Conservation (phyloP, 2,888 invertebrate genomes). For the Trachelus tabidus region DNA sequence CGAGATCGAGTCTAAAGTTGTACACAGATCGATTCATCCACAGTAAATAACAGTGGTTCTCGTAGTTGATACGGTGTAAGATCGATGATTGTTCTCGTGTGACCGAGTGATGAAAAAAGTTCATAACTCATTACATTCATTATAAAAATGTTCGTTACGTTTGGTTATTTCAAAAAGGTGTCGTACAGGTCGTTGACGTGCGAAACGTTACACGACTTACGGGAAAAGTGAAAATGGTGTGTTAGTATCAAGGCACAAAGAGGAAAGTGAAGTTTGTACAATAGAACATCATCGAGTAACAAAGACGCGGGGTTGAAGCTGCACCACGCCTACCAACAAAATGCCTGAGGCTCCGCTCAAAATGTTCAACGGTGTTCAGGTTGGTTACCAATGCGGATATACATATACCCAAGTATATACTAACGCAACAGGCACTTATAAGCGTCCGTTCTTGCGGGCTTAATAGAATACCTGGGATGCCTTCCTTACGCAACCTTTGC, state of each 20-base stretch:
- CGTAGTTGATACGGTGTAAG: neutral
- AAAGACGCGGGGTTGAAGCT: neutral
- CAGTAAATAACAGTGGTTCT: neutral
- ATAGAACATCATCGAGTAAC: neutral
- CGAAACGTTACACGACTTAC: neutral
- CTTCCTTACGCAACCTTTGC: neutral
- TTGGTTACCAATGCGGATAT: constrained; percentile 24
- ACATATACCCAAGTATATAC: neutral
- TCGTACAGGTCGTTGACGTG: neutral
- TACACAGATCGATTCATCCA: neutral
- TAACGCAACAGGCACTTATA: neutral
- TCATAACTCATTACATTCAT: neutral
- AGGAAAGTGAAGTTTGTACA: neutral
- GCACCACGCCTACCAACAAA: constrained; percentile 28
- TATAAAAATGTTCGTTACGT: neutral
- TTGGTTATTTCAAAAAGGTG: neutral
- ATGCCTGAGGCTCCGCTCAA: constrained; percentile 47
- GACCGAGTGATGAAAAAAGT: neutral
- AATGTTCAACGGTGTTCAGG: constrained; percentile 49
- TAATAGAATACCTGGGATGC: neutral
- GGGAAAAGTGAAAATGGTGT: neutral
- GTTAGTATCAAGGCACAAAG: neutral
- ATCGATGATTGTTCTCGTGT: neutral
- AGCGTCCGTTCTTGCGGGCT: neutral
- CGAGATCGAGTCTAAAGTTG: neutral